Evolutionary conservation across 2,797 vertebrate species (phyloP).

Genomic region (Corythornis leucogaster): DNA sequence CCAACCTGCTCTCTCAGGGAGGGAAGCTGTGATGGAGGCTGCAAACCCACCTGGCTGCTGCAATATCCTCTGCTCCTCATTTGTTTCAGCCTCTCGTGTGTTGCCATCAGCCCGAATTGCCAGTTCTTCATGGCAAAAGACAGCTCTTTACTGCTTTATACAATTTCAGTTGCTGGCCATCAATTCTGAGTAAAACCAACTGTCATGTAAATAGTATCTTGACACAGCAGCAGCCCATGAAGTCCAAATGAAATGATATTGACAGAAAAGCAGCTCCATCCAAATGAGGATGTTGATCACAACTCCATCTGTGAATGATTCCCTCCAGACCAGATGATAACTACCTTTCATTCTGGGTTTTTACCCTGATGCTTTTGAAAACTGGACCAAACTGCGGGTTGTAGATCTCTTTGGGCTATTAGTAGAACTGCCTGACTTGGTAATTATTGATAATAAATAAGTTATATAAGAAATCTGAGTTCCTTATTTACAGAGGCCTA

Average conservation of each 20-base stretch:
- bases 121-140: background rate
- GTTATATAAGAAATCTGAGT: background rate
- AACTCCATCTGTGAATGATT: background rate
- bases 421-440: background rate
- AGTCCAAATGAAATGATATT: background rate
- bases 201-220: background rate
- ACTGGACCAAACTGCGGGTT: background rate
- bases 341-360: background rate
- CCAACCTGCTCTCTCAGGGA: background rate
- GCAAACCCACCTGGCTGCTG: background rate
- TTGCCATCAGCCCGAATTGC: background rate
- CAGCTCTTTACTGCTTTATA: background rate
- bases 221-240: background rate
- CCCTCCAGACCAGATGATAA: background rate
- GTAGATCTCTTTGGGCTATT: background rate
- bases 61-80: background rate
- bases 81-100: fast-evolving
- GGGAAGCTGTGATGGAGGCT: background rate
- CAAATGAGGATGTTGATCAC: background rate
- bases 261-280: background rate
- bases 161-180: background rate
- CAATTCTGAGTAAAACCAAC: background rate
- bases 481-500: background rate
- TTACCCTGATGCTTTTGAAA: background rate
- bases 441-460: background rate